A percentile compares a stretch with the other conserved stretches of the same genome.
Conservation (phyloP, 2,113 vertebrate species). For the Myotis lucifugus region DNA sequence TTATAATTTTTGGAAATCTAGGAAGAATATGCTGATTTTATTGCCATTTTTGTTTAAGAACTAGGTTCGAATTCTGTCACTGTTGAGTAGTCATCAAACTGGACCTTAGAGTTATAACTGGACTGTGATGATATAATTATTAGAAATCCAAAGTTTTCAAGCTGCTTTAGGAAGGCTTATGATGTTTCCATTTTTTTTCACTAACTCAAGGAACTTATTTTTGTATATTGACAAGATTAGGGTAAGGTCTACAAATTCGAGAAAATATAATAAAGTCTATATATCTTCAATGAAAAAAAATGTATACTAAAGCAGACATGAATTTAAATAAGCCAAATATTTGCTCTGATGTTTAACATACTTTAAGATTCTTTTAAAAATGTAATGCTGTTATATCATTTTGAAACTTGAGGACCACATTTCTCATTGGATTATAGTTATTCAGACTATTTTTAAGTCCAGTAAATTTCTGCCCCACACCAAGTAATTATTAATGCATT, state of each 20-base stretch:
- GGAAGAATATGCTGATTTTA: not conserved
- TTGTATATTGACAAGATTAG: not conserved
- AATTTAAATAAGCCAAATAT: not conserved
- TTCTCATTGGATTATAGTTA: not conserved
- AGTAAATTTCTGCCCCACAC: not conserved
- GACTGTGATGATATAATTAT: not conserved
- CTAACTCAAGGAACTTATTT: not conserved
- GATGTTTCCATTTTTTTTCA: not conserved
- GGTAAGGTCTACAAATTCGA: not conserved
- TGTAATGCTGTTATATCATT: slow-evolving; percentile 24
- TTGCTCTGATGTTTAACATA: slow-evolving; percentile 23
- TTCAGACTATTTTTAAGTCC: slow-evolving; percentile 47
- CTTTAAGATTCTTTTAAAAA: not conserved
- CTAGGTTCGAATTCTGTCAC: not conserved
- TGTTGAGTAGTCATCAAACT: not conserved
- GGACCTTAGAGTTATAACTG: not conserved
- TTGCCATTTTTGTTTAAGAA: not conserved
- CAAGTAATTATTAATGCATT: not conserved
- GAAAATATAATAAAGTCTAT: not conserved
- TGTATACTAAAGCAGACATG: not conserved
- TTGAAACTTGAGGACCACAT: not conserved
- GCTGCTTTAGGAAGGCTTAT: not conserved
- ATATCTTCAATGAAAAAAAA: not conserved
- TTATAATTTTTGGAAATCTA: not conserved
- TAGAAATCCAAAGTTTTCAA: not conserved